These are phyloP conservation scores for Pitangus sulphuratus DNA, from an alignment of 2,797 vertebrate genomes.

Conservation along the genomic window DNA sequence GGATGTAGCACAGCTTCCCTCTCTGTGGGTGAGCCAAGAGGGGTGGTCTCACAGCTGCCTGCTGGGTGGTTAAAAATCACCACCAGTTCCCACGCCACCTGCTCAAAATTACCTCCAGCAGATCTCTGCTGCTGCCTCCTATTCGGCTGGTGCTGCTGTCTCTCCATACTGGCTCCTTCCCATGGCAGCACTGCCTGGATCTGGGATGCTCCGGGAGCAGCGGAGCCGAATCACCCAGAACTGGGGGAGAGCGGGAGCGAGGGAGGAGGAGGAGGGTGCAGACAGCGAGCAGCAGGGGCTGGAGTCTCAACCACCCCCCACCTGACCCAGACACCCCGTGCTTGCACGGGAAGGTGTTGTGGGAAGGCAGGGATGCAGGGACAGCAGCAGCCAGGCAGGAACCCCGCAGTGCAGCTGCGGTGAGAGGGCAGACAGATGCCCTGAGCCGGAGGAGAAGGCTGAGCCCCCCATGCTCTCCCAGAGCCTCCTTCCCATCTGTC, in stretches of 20 bases:
- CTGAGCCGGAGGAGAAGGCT: neutral
- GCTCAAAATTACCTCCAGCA: neutral
- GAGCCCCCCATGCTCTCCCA: neutral
- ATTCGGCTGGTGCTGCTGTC: neutral
- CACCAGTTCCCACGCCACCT: neutral
- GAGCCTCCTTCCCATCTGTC: neutral
- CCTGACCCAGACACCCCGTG: rapidly evolving
- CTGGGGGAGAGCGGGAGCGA: rapidly evolving
- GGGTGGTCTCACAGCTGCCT: neutral
- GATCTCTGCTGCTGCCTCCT: neutral
- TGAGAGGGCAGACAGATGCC: neutral
- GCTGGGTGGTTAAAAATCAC: neutral
- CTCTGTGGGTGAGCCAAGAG: rapidly evolving
- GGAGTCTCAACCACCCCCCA: rapidly evolving
- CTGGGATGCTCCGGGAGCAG: neutral
- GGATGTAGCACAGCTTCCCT: neutral
- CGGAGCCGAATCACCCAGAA: rapidly evolving
- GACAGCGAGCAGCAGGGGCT: neutral
- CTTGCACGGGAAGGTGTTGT: rapidly evolving
- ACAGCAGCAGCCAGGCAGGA: neutral
- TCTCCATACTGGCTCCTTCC: neutral
- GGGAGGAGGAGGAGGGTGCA: neutral
- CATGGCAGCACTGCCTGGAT: rapidly evolving
- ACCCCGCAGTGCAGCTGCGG: neutral
- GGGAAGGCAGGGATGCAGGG: rapidly evolving